These are phyloP conservation scores for Phyllotreta cruciferae DNA, from an alignment of 2,888 invertebrate species.

Conservation along the genomic window DNA sequence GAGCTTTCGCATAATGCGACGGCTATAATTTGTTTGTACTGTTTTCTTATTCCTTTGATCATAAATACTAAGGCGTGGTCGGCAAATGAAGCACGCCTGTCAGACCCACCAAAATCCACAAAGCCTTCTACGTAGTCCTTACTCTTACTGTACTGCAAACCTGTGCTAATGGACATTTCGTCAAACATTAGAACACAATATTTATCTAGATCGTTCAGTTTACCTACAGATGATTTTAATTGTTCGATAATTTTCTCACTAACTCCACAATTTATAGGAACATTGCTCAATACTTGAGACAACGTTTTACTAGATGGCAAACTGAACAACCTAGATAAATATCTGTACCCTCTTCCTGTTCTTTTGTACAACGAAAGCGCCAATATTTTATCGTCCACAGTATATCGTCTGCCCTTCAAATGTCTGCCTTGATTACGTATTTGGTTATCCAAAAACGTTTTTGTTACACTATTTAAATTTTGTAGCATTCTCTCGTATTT, in stretches of 20 bases:
- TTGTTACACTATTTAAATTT: conserved; percentile 11
- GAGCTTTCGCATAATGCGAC: background rate
- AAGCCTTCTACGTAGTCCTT: background rate
- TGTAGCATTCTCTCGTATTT: conserved; percentile 3
- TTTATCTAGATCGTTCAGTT: conserved; percentile 34
- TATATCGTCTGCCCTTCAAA: conserved; percentile 16
- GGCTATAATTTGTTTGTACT: background rate
- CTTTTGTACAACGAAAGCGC: conserved; percentile 25
- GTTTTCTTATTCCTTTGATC: background rate
- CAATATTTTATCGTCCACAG: conserved; percentile 2
- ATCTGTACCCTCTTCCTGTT: conserved; percentile 37
- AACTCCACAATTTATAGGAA: conserved; percentile 37
- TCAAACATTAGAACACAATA: conserved; percentile 1
- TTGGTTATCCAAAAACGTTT: conserved; percentile 8
- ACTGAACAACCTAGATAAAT: conserved; percentile 38
- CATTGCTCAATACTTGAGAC: conserved; percentile 32
- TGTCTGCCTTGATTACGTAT: conserved; percentile 6
- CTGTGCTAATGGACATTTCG: conserved; percentile 7
- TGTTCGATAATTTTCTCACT: conserved; percentile 36
- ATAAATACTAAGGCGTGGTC: conserved; percentile 5
- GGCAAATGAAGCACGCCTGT: background rate
- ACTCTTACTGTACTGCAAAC: background rate
- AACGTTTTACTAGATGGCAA: conserved; percentile 39
- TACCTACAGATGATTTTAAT: conserved; percentile 28
- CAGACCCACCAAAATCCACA: background rate